phyloP scores from a whole-genome alignment of 2,888 invertebrate genomes.

The Herminia tarsipennalis region DNA sequence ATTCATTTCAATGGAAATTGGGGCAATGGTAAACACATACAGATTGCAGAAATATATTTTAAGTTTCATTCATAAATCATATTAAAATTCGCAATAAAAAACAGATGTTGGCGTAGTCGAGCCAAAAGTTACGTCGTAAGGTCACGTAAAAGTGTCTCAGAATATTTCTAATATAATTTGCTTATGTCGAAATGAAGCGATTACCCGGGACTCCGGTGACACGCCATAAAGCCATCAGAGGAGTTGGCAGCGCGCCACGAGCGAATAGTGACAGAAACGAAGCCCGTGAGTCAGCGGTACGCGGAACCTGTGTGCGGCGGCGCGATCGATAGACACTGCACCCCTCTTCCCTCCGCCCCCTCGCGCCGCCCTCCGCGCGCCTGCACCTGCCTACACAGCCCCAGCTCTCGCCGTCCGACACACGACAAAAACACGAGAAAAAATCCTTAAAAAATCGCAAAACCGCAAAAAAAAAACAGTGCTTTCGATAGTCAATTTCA shows the following conservation, averaged over 20 bases:
- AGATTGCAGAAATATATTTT: too few relatives aligned
- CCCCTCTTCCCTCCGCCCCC: constrained; percentile 50
- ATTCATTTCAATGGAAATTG: too few relatives aligned
- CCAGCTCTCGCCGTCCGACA: constrained; percentile 54
- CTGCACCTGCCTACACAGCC: constrained; percentile 65
- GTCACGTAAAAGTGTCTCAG: constrained; percentile 19
- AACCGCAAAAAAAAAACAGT: constrained; percentile 45
- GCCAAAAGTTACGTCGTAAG: constrained; percentile 12
- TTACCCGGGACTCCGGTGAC: constrained; percentile 60
- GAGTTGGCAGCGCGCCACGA: constrained; percentile 74
- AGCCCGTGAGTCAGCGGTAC: constrained; percentile 74
- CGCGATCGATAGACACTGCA: constrained; percentile 81
- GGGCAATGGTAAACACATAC: too few relatives aligned
- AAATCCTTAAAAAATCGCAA: constrained; percentile 47
- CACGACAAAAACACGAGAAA: constrained; percentile 50
- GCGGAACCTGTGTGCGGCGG: constrained; percentile 71
- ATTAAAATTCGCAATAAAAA: too few relatives aligned
- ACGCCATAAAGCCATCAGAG: constrained; percentile 65
- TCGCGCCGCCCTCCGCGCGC: constrained; percentile 45
- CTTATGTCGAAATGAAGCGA: constrained; percentile 58
- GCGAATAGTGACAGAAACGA: constrained; percentile 62
- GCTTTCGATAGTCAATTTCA: constrained; percentile 52
- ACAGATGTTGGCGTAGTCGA: constrained; percentile 1
- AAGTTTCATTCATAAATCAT: too few relatives aligned
- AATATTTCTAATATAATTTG: constrained; percentile 18